These are phyloP conservation scores for Petrocephalus microphthalmus DNA, from an alignment of 2,113 vertebrate species.

Conservation along the genomic window DNA sequence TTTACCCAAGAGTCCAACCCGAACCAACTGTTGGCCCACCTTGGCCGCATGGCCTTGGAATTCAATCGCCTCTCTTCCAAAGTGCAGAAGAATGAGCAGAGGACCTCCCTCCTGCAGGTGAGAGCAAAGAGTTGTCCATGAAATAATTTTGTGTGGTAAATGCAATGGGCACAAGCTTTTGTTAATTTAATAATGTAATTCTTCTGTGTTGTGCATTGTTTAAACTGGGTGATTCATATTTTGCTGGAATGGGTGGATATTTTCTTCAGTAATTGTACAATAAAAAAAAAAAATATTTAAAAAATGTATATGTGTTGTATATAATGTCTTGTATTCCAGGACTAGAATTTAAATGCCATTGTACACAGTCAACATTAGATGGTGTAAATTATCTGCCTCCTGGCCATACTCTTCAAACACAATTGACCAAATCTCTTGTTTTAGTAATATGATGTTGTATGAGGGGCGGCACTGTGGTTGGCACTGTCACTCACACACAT, in stretches of 20 bases:
- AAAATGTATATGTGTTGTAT: not conserved
- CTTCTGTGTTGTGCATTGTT: not conserved
- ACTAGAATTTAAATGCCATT: not conserved
- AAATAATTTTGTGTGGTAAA: not conserved
- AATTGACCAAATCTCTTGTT: not conserved
- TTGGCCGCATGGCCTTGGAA: slow-evolving; percentile 92
- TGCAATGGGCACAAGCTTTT: not conserved
- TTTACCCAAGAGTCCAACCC: slow-evolving; percentile 87
- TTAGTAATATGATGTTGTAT: not conserved
- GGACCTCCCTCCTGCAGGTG: slow-evolving; percentile 88
- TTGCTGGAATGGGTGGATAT: not conserved
- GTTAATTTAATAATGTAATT: not conserved
- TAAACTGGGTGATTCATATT: not conserved
- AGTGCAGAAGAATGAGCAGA: slow-evolving; percentile 92
- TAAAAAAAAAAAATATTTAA: not conserved
- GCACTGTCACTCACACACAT: too few relatives aligned
- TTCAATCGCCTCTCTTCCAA: slow-evolving; percentile 92
- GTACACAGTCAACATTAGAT: not conserved
- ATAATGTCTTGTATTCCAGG: not conserved
- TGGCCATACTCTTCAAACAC: not conserved
- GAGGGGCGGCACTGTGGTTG: not conserved
- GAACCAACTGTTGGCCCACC: slow-evolving; percentile 81
- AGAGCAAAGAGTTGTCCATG: not conserved
- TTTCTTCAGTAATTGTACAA: too few relatives aligned
- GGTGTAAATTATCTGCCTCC: not conserved